Conservation (phyloP, 2,113 vertebrate genomes). For the Chroicocephalus ridibundus region DNA sequence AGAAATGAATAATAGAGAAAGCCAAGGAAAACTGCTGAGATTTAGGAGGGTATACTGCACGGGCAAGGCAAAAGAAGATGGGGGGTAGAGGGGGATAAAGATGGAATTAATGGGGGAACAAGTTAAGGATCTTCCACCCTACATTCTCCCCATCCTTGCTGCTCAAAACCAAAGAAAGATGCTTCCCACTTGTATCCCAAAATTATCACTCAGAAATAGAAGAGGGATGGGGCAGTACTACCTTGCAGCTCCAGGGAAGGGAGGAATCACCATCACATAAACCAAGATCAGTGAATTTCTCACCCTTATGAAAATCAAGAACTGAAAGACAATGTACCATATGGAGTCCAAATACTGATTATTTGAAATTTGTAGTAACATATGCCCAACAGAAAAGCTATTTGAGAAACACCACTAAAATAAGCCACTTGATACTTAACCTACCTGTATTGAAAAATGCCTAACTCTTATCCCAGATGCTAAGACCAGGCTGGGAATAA, state of each 20-base stretch:
- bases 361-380: background rate
- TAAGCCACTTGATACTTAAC: background rate
- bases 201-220: background rate
- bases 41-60: rapidly evolving
- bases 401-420: background rate
- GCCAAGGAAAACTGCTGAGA: background rate
- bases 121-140: background rate
- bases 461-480: background rate
- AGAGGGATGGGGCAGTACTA: background rate
- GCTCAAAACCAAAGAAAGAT: background rate
- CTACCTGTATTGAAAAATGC: background rate
- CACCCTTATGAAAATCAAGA: background rate
- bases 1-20: background rate
- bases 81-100: background rate
- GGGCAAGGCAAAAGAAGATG: background rate
- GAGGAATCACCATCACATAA: background rate
- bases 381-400: background rate
- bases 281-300: background rate
- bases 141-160: background rate
- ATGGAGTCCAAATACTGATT: background rate
- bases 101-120: background rate
- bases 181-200: background rate
- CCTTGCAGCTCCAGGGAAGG: background rate
- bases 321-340: background rate
- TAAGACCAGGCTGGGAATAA: background rate